phyloP scores from a whole-genome alignment of 1,140 invertebrate genomes.

The Steinernema feltiae region DNA sequence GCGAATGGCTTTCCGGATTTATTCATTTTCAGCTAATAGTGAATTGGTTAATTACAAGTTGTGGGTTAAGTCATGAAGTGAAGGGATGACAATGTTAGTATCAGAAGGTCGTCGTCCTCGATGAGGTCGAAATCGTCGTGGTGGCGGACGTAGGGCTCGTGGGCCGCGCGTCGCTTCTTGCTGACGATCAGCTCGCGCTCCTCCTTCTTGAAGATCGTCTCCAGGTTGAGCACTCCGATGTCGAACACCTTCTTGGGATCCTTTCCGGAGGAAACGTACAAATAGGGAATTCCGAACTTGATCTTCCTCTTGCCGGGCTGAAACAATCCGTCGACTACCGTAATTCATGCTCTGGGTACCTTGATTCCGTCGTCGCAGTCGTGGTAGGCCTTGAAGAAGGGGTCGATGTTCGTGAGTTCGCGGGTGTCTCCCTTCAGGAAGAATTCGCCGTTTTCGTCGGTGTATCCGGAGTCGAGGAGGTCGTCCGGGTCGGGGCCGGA shows the following conservation, averaged over 20 bases:
- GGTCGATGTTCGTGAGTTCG: slow-evolving; percentile 42
- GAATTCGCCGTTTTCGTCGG: slow-evolving; percentile 36
- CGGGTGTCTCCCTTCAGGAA: slow-evolving; percentile 25
- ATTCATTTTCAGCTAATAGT: background rate
- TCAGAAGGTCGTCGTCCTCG: background rate
- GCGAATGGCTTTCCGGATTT: background rate
- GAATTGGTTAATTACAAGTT: no score
- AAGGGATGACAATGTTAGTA: background rate
- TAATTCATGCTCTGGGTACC: background rate
- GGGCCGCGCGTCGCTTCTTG: background rate
- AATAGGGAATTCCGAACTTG: slow-evolving; percentile 33
- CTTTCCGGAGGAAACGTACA: slow-evolving; percentile 33
- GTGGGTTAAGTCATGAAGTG: background rate
- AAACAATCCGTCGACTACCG: slow-evolving; percentile 10
- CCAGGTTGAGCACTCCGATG: slow-evolving; percentile 46
- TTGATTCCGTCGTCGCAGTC: slow-evolving; percentile 53
- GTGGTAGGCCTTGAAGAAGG: slow-evolving; percentile 45
- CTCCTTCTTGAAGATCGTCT: slow-evolving; percentile 49
- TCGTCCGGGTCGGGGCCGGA: slow-evolving; percentile 41
- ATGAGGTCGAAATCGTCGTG: background rate
- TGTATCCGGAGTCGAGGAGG: slow-evolving; percentile 34
- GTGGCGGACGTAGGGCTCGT: background rate
- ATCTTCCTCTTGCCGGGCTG: slow-evolving; percentile 42
- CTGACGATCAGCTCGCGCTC: slow-evolving; percentile 40
- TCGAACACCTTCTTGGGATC: slow-evolving; percentile 43